These are phyloP conservation scores for Silurus lanzhouensis DNA, from an alignment of 2,797 vertebrate species.

Conservation along the genomic window DNA sequence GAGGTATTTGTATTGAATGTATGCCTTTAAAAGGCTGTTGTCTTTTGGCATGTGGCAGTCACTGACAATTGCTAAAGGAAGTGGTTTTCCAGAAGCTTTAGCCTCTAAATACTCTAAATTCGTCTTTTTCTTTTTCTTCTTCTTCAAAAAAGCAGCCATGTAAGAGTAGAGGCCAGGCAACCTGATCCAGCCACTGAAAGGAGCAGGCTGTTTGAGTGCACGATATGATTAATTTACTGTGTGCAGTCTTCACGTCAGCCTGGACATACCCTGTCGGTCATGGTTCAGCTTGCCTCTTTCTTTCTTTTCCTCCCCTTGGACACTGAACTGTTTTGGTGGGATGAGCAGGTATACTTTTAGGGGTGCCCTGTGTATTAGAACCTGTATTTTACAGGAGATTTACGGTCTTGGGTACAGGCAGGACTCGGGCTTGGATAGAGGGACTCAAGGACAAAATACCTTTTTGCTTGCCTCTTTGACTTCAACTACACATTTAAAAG, in stretches of 20 bases:
- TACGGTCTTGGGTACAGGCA: constrained; percentile 13
- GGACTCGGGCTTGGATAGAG: constrained; percentile 13
- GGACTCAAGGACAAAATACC: neutral
- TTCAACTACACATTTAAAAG: constrained; percentile 21
- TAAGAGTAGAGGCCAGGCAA: constrained; percentile 80
- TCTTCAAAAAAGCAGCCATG: constrained; percentile 53
- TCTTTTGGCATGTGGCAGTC: constrained; percentile 34
- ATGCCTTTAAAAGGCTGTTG: constrained; percentile 31
- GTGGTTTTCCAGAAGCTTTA: constrained; percentile 47
- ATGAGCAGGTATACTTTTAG: constrained; percentile 1
- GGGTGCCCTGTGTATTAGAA: constrained; percentile 8
- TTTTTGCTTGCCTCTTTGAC: neutral
- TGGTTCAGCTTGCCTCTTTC: constrained; percentile 5
- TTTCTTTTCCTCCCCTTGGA: constrained; percentile 1
- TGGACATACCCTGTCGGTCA: constrained; percentile 52
- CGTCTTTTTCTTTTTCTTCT: constrained; percentile 18
- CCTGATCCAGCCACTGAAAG: constrained; percentile 66
- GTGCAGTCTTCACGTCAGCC: constrained; percentile 57
- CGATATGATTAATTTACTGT: constrained; percentile 81
- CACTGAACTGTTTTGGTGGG: neutral
- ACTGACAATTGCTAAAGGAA: constrained; percentile 48
- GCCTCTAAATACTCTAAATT: constrained; percentile 38
- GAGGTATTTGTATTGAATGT: constrained; percentile 52
- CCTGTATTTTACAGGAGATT: constrained; percentile 26
- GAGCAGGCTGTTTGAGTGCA: constrained; percentile 59